These are phyloP conservation scores for Ataeniobius toweri DNA, from an alignment of 2,797 vertebrate species.

Conservation along the genomic window DNA sequence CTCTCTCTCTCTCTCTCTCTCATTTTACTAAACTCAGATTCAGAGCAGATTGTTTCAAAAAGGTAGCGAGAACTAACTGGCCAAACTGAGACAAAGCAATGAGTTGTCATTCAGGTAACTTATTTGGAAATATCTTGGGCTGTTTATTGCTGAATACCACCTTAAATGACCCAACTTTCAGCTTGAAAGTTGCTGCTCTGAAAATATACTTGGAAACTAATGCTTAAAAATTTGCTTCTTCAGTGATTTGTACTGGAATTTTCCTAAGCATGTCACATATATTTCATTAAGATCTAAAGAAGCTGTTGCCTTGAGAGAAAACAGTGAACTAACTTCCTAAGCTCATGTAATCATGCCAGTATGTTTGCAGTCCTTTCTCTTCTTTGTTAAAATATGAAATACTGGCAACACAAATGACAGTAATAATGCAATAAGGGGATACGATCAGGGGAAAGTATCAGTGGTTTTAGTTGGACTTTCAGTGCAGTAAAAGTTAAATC, in stretches of 20 bases:
- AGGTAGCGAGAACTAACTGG: neutral
- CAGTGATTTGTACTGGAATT: neutral
- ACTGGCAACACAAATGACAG: neutral
- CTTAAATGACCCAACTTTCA: no score
- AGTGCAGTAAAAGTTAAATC: constrained; percentile 4
- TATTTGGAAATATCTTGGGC: neutral
- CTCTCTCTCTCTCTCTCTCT: no score
- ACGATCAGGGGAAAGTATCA: neutral
- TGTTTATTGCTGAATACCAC: neutral
- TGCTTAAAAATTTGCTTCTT: neutral
- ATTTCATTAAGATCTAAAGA: neutral
- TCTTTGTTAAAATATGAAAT: neutral
- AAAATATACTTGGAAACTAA: neutral
- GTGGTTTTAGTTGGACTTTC: neutral
- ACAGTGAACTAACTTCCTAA: neutral
- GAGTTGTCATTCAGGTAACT: neutral
- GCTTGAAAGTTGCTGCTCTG: neutral
- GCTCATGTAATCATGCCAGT: neutral
- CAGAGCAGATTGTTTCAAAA: neutral
- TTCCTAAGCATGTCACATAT: neutral
- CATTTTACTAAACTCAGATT: neutral
- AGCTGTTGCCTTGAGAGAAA: neutral
- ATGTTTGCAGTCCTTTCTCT: neutral
- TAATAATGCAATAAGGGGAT: neutral
- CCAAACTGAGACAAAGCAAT: neutral